Evolutionary conservation across 2,888 invertebrate species (phyloP), one percentile per base, ranked within the genome.

Genomic region (Epiperipatus broadwayi): DNA sequence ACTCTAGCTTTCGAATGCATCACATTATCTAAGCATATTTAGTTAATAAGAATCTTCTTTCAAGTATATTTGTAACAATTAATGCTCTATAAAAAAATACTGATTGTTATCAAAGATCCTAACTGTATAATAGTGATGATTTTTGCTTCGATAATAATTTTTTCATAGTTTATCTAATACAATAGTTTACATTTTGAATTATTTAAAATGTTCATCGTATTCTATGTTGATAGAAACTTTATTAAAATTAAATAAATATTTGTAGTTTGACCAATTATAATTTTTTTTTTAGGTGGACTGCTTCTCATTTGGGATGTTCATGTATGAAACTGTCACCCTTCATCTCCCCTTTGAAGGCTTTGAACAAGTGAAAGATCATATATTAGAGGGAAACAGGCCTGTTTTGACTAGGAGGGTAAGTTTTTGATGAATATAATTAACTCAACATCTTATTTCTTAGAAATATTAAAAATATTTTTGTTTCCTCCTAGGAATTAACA

Each of bases 291-390:
- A 78, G 76, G 91, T 93, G 41, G 95, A 97, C 57, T 89, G 91
- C 48, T 97, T 95, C 61, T 95, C 95, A 0, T 95, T 89, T 63
- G 95, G 93, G 14, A 95, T 97, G 93, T 78, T 95, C 54, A 67
- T 95, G 48, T 97, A 93, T 59, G 95, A 97, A 61, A 69, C 95
- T 46, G 63, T 95, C 36, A 85, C 89, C 0, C 66, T 93, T 33
- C 75, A 85, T 32, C 81, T 84, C 54, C 95, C 95, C 0, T 93
- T 93, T 54, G 91, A 91, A 52, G 87, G 85, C 0, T 83, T 89
- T 53, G 91, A 91, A 58, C 87, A 91, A 2, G 84, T 93, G 3
- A 93, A 93, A 57, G 91, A 95, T 52, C 84, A 87, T 50, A 80
- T 97, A 34, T 61, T 95, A 41, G 91, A 95, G 53, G 95, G 95